Evolutionary conservation across 2,113 vertebrate species (phyloP), one percentile per base, ranked within the genome.

Genomic region (Saccopteryx leptura): DNA sequence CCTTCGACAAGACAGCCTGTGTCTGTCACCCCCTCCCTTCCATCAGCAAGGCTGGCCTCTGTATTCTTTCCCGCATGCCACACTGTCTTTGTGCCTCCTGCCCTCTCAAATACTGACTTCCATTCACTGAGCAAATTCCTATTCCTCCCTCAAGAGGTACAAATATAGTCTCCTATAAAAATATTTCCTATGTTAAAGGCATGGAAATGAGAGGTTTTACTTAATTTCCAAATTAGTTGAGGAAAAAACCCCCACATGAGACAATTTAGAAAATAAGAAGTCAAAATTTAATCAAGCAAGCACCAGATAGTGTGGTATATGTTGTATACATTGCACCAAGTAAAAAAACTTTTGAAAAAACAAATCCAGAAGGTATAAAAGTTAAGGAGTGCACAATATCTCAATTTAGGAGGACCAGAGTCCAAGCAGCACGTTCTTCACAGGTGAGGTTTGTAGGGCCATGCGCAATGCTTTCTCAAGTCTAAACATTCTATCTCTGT

Each of bases 221-320:
- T 60, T 90, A 75, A 94, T 96, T 96, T 87, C 65, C 17, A n/a
- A 66, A 74, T 46, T 78, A 54, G 56, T 52, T 92, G 39, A 81
- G 86, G 65, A 89, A 91, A 91, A 54, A 86, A 96, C 61, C 60
- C 46, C 69, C 39, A 68, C 24, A 28, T 31, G 80, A 89, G 72
- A 87, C 33, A 81, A 83, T 90, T 90, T 65, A 89, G n/a, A 92
- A 80, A 88, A 74, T 63, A 95, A 71, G 66, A 79, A 63, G n/a
- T 24, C 23, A 65, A 66, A 84, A 93, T 89, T 52, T 74, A 88
- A 96, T 89, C 56, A 86, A 56, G 79, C 4, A 14, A 56, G 79
- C 8, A 14, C 71, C 65, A 50, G 48, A 48, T 65, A 10, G 48
- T 23, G 11, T 1, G 8, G 31, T 83, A 19, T 5, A 0, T 24